Percentiles rank a stretch among this genome's conserved stretches.
phyloP scores from a whole-genome alignment of 2,797 vertebrate species.

The Chrysolophus pictus region DNA sequence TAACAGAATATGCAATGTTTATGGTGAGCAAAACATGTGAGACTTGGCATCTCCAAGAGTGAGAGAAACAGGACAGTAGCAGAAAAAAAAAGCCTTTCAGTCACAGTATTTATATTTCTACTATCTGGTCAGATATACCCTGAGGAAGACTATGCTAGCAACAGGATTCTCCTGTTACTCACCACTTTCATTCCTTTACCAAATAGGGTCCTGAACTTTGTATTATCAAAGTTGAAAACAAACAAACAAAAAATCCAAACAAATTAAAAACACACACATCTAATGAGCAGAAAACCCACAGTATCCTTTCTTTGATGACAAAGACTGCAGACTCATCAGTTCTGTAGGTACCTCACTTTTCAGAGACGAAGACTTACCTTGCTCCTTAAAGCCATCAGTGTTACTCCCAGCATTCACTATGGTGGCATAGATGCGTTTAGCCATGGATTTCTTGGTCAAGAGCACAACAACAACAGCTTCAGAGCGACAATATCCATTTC shows the following conservation, averaged over 20 bases:
- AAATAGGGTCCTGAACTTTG: neutral
- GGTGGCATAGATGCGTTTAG: conserved; percentile 92
- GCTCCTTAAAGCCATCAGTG: conserved; percentile 96
- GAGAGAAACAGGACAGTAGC: neutral
- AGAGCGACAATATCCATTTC: conserved; percentile 93
- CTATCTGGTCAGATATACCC: neutral
- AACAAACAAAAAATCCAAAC: neutral
- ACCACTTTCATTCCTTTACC: neutral
- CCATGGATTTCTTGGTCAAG: conserved; percentile 87
- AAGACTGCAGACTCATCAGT: neutral
- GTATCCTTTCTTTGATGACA: neutral
- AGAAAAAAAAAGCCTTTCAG: neutral
- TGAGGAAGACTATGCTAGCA: neutral
- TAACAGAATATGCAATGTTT: neutral
- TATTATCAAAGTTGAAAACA: neutral
- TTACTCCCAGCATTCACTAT: conserved; percentile 92
- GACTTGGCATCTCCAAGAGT: neutral
- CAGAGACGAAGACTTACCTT: conserved; percentile 82
- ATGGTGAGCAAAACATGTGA: neutral
- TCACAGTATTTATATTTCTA: neutral
- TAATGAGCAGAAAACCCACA: neutral
- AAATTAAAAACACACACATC: neutral
- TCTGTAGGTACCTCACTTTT: neutral
- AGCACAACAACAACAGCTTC: conserved; percentile 90
- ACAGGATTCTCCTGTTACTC: neutral